Evolutionary conservation across 2,797 vertebrate species (phyloP).

Genomic region (Trichosurus vulpecula): DNA sequence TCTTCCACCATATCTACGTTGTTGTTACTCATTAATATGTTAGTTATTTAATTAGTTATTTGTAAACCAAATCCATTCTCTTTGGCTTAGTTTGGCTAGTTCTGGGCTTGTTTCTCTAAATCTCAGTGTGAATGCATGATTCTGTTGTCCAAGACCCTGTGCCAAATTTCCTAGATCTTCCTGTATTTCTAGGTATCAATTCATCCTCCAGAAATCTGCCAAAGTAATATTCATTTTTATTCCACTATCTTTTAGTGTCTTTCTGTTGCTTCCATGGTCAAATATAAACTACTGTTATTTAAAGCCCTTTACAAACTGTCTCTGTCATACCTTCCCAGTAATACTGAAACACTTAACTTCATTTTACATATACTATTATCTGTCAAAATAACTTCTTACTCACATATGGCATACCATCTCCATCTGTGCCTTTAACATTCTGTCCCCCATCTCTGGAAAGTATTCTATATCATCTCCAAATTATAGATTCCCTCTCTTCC

Average conservation of each 20-base stretch:
- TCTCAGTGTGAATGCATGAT: neutral
- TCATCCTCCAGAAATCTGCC: neutral
- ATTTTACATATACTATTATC: neutral
- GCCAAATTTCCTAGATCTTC: neutral
- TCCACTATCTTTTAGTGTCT: neutral
- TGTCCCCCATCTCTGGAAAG: neutral
- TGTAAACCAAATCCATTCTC: neutral
- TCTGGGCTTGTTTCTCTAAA: too few relatives aligned
- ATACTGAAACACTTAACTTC: neutral
- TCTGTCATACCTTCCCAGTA: neutral
- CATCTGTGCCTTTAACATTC: neutral
- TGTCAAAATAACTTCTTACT: neutral
- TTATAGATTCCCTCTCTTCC: neutral
- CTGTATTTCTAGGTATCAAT: neutral
- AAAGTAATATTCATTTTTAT: neutral
- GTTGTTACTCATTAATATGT: neutral
- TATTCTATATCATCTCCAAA: neutral
- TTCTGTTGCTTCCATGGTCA: neutral
- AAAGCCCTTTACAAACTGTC: neutral
- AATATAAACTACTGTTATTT: neutral
- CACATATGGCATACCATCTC: neutral
- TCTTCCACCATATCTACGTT: neutral
- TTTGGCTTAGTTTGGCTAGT: too few relatives aligned
- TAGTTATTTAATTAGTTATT: neutral
- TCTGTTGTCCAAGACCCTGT: neutral